These are phyloP conservation scores for Pogonocichla stellata DNA, from an alignment of 2,113 vertebrate species.

Conservation along the genomic window DNA sequence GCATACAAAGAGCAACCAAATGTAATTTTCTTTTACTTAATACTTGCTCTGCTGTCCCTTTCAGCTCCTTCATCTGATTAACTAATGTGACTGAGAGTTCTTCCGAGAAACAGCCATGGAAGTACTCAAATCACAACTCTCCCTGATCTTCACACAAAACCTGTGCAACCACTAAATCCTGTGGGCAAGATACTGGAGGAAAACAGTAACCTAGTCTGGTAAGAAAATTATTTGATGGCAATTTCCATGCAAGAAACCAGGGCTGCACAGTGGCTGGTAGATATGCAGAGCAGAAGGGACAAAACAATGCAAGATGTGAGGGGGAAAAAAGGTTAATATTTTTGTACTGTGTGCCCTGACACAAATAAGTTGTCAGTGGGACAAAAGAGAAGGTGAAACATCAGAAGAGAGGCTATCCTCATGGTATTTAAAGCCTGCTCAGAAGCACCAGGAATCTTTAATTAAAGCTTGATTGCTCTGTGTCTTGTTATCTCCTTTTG, in stretches of 20 bases:
- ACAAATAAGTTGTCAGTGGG: neutral
- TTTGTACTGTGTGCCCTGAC: neutral
- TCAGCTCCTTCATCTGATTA: conserved; percentile 77
- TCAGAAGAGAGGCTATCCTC: neutral
- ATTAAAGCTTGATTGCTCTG: conserved; percentile 55
- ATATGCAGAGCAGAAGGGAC: neutral
- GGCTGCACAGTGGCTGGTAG: neutral
- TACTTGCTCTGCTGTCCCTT: conserved; percentile 64
- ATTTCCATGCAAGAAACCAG: neutral
- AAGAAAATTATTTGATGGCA: neutral
- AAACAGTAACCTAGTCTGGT: neutral
- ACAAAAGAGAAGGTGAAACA: neutral
- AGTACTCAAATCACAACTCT: neutral
- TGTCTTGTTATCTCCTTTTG: neutral
- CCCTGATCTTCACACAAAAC: neutral
- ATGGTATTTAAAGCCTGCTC: neutral
- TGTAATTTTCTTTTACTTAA: conserved; percentile 76
- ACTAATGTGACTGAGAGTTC: conserved; percentile 66
- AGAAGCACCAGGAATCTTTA: conserved; percentile 49
- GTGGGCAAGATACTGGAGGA: neutral
- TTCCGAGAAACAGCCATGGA: conserved; percentile 62
- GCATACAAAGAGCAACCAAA: conserved; percentile 74
- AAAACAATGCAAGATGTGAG: neutral
- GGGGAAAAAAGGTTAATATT: neutral
- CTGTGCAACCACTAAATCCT: neutral